Conservation (phyloP, 2,113 vertebrate species). For the Gallinago media region DNA sequence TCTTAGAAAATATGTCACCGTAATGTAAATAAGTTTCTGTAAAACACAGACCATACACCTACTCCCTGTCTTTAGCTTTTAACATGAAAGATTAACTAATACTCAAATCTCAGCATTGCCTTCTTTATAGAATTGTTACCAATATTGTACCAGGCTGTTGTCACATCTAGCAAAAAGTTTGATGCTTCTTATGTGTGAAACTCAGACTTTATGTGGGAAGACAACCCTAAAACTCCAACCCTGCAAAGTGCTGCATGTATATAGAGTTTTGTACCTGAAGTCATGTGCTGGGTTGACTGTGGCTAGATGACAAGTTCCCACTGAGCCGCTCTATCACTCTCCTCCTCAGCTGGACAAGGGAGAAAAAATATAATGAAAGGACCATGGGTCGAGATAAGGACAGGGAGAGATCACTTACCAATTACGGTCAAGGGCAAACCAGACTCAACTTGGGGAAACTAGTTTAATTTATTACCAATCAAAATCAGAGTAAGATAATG, state of each 20-base stretch:
- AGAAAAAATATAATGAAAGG: neutral
- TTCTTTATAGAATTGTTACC: neutral
- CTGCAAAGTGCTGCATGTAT: neutral
- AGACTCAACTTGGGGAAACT: neutral
- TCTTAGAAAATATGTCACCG: neutral
- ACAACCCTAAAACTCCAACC: neutral
- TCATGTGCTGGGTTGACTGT: neutral
- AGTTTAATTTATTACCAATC: neutral
- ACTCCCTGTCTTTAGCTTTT: neutral
- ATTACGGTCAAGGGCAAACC: neutral
- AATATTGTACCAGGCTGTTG: neutral
- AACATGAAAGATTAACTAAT: neutral
- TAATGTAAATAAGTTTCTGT: neutral
- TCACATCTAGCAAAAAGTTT: neutral
- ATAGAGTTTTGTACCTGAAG: neutral
- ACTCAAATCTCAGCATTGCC: neutral
- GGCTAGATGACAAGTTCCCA: neutral
- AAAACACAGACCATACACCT: neutral
- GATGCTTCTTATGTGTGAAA: neutral
- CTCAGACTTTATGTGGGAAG: neutral
- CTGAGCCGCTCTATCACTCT: neutral
- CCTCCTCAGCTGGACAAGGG: neutral
- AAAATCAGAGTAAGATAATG: neutral
- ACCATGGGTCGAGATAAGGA: neutral
- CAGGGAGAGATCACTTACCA: neutral